These are phyloP conservation scores for Rhagologus leucostigma DNA, from an alignment of 2,113 vertebrate species.

Conservation along the genomic window DNA sequence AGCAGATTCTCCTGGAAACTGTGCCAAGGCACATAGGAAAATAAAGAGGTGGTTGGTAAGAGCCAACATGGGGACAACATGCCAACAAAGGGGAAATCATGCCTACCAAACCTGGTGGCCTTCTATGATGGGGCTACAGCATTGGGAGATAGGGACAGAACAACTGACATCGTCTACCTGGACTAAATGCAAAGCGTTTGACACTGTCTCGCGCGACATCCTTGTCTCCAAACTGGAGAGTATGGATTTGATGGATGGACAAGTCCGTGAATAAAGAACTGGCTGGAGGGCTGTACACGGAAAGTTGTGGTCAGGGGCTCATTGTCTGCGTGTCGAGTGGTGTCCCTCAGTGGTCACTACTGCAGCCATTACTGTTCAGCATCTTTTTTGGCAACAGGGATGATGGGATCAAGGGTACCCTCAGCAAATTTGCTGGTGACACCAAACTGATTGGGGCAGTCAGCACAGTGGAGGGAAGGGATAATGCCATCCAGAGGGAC, in stretches of 20 bases:
- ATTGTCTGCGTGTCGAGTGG: accelerated
- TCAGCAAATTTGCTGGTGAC: background rate
- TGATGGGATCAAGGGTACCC: background rate
- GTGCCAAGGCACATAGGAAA: background rate
- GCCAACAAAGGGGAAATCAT: background rate
- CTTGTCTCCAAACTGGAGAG: background rate
- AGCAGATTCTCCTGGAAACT: background rate
- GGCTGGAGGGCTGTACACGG: background rate
- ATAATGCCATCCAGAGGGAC: background rate
- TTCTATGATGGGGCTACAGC: background rate
- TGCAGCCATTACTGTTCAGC: background rate
- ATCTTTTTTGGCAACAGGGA: too few relatives aligned
- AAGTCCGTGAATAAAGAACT: background rate
- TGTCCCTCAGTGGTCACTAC: background rate
- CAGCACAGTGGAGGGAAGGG: background rate
- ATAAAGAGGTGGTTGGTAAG: background rate
- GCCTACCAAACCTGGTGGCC: background rate
- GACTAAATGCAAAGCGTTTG: background rate
- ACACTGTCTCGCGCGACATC: background rate
- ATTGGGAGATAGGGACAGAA: background rate
- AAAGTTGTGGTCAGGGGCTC: background rate
- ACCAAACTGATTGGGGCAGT: background rate
- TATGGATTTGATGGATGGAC: background rate
- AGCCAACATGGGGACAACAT: background rate
- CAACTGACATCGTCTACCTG: background rate